These are phyloP conservation scores for Phortica magna DNA, from an alignment of 2,888 invertebrate genomes.

Conservation along the genomic window DNA sequence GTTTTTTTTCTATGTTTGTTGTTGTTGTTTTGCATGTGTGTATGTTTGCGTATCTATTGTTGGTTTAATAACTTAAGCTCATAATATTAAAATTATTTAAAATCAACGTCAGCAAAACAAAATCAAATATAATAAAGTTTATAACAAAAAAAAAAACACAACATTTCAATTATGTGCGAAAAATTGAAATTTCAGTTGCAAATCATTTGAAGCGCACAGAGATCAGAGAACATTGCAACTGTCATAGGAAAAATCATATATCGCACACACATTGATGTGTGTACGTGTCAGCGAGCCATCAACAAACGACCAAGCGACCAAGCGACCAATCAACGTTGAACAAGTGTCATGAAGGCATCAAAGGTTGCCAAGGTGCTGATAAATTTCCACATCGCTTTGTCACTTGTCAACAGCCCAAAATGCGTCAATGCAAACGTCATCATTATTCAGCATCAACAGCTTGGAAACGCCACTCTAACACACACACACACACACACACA, in stretches of 20 bases:
- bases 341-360: constrained; percentile 48
- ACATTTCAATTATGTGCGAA: background rate
- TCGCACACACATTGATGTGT: background rate
- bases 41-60: constrained; percentile 44
- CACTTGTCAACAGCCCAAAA: background rate
- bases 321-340: constrained; percentile 11
- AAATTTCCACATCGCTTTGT: constrained; percentile 29
- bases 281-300: background rate
- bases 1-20: constrained; percentile 27
- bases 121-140: constrained; percentile 49
- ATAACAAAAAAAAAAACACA: constrained; percentile 55
- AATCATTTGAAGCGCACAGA: constrained; percentile 7
- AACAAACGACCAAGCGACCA: background rate
- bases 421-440: constrained; percentile 11
- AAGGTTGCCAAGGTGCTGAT: constrained; percentile 60
- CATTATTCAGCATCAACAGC: constrained; percentile 11
- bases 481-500: background rate
- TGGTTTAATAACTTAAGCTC: constrained; percentile 69
- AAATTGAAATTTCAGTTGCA: background rate
- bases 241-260: background rate
- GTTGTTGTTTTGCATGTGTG: constrained; percentile 22
- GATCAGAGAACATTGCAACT: background rate
- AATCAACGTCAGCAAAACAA: constrained; percentile 64
- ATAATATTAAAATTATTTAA: constrained; percentile 55
- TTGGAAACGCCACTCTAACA: background rate